These are phyloP conservation scores for Halichondria panicea DNA, from an alignment of 37 sponge, comb jelly and placozoan species.

Conservation along the genomic window DNA sequence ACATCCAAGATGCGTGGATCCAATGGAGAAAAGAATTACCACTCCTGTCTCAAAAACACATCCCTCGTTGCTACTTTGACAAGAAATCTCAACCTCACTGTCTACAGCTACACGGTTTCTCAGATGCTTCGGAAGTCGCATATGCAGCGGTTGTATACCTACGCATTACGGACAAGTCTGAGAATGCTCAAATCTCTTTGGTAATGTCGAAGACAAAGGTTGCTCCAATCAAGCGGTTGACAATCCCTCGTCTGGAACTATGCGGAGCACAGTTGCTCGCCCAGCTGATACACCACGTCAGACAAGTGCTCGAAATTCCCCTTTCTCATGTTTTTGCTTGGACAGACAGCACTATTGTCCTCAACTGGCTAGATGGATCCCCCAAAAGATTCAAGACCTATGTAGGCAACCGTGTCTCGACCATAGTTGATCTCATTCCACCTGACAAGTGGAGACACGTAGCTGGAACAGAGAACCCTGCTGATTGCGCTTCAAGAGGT, in stretches of 20 bases:
- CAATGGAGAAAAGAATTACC: slow-evolving; percentile 9
- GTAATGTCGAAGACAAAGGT: slow-evolving; percentile 18
- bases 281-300: slow-evolving; percentile 22
- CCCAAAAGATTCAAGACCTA: slow-evolving; percentile 13
- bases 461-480: slow-evolving; percentile 22
- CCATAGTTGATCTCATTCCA: slow-evolving; percentile 12
- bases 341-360: slow-evolving; percentile 34
- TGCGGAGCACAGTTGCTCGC: slow-evolving; percentile 28
- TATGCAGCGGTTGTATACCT: slow-evolving; percentile 32
- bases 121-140: slow-evolving; percentile 23
- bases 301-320: background rate
- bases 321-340: slow-evolving; percentile 20
- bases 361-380: slow-evolving; percentile 19
- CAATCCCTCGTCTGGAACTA: slow-evolving; percentile 24
- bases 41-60: background rate
- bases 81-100: background rate
- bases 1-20: background rate
- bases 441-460: slow-evolving; percentile 14
- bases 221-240: slow-evolving; percentile 28
- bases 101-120: slow-evolving; percentile 16
- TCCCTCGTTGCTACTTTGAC: slow-evolving; percentile 19
- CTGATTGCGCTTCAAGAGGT: slow-evolving; percentile 25
- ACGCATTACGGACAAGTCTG: slow-evolving; percentile 7
- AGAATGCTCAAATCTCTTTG: slow-evolving; percentile 7
- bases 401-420: slow-evolving; percentile 35